Percentiles rank a stretch among this genome's conserved stretches.
These are phyloP conservation scores for Xiphophorus hellerii DNA, from an alignment of 2,113 vertebrate genomes.

Conservation along the genomic window DNA sequence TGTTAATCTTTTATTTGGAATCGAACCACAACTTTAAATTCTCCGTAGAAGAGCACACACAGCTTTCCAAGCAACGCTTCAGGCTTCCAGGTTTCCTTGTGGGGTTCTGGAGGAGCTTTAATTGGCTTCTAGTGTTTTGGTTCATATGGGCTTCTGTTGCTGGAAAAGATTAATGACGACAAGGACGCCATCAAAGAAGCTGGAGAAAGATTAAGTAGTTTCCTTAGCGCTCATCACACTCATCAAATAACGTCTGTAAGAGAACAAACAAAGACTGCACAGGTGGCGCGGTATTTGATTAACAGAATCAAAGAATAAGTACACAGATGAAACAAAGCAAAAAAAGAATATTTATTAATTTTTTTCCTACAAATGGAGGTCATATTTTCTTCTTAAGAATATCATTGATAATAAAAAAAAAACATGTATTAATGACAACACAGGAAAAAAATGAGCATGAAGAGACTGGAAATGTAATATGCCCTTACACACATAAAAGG, in stretches of 20 bases:
- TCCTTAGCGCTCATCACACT: background rate
- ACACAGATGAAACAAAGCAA: no score
- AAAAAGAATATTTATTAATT: no score
- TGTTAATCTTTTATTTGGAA: no score
- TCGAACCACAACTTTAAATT: no score
- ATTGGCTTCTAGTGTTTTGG: conserved; percentile 7
- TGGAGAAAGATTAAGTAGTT: background rate
- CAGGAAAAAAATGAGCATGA: no score
- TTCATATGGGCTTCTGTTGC: background rate
- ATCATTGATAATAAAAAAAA: background rate
- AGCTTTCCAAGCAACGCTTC: background rate
- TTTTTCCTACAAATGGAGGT: no score
- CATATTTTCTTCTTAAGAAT: no score
- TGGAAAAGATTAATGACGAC: background rate
- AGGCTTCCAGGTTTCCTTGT: background rate
- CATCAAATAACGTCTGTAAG: background rate
- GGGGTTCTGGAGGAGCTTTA: background rate
- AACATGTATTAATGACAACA: no score
- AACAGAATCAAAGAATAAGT: no score
- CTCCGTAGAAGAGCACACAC: background rate
- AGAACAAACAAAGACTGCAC: background rate
- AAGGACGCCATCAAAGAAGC: background rate
- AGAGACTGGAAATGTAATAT: no score
- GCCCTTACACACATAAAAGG: background rate
- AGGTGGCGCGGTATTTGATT: background rate